Evolutionary conservation across 1,140 invertebrate genomes (phyloP), one percentile per base, ranked within the genome.

Genomic region (Anastrepha ludens): DNA sequence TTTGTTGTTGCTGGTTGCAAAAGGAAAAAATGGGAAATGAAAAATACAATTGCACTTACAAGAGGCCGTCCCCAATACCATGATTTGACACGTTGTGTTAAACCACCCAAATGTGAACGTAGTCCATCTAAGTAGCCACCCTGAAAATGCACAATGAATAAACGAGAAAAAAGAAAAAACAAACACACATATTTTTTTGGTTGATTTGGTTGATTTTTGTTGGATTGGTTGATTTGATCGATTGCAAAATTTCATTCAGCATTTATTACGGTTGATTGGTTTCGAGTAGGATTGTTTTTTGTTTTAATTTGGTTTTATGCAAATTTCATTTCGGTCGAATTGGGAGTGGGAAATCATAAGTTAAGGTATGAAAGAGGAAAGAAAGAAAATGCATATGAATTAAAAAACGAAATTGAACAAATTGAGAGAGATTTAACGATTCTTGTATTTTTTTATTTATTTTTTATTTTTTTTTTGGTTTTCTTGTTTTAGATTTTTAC

Each of bases 61-160:
- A 97, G 96, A 96, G 97, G 97, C 96, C 96, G 96, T 96, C 97
- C 97, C 97, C 97, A 97, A 96, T 98, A 98, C 97, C 97, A 98
- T 95, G 97, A 97, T 95, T 97, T 98, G 94, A 97, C 97, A 96
- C 97, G 97, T 96, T 97, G 97, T 94, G 97, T 98, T 95, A 97
- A 96, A 95, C 97, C 97, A 95, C 97, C 97, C 94, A 97, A 96
- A 95, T 97, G 97, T 94, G 96, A 97, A 94, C 96, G 96, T 95
- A 97, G 96, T 95, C 97, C 96, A 95, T 97, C 97, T 95, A 97
- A 96, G 96, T 97, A 97, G 95, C 97, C 97, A 95, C 96, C 96
- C 96, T 97, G 96, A 93, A 95, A 93, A 60, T 86, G 85, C 60
- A 88, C 81, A 86, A 88, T 86, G 85, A 86, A 88, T 67, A 85